Conservation (phyloP, 2,797 vertebrate genomes). For the Sebastiscus albofasciatus region DNA sequence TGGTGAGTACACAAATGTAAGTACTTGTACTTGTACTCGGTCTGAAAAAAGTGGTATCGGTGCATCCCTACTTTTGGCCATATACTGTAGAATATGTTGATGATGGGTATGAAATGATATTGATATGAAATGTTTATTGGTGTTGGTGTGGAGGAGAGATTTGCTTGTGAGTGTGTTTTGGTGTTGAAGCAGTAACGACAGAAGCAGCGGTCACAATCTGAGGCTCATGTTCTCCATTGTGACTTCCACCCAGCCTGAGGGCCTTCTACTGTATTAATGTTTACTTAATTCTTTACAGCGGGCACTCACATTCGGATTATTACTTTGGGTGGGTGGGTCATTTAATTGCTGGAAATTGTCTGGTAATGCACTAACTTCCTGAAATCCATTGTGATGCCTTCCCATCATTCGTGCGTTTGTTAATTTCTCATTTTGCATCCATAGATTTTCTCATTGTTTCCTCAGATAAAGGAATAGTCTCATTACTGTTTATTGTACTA, state of each 20-base stretch:
- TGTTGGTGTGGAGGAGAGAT: neutral
- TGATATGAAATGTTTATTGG: neutral
- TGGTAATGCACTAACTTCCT: slow-evolving; percentile 4
- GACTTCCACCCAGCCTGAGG: neutral
- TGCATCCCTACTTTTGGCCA: neutral
- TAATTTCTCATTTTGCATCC: neutral
- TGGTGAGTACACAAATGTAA: too few species aligned
- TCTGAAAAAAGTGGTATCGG: too few species aligned
- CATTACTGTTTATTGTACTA: neutral
- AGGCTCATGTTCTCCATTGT: slow-evolving; percentile 27
- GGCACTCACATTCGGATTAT: neutral
- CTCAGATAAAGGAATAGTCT: neutral
- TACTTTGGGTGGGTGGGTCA: neutral
- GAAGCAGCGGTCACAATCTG: neutral
- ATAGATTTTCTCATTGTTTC: slow-evolving; percentile 17
- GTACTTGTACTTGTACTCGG: too few species aligned
- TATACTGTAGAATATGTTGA: neutral
- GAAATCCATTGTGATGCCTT: slow-evolving; percentile 5
- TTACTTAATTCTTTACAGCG: slow-evolving; percentile 6
- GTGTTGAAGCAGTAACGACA: neutral
- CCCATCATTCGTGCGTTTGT: neutral
- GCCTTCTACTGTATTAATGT: slow-evolving; percentile 18
- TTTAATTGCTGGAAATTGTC: slow-evolving; percentile 22
- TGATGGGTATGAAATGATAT: neutral
- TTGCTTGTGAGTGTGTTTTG: slow-evolving; percentile 5